These are phyloP conservation scores for Isurus oxyrinchus DNA, from an alignment of 2,113 vertebrate species.

Conservation along the genomic window DNA sequence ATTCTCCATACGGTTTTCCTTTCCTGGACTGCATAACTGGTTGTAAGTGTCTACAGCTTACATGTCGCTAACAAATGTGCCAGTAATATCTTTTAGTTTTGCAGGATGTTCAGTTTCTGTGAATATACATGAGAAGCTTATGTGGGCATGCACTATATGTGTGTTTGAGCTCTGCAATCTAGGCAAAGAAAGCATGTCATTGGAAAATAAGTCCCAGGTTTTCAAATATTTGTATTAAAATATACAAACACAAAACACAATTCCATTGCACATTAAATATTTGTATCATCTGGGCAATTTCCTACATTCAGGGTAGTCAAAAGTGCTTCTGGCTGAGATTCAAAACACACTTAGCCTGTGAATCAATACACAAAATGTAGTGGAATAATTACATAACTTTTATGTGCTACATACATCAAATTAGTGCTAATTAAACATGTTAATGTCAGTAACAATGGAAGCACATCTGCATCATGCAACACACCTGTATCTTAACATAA, in stretches of 20 bases:
- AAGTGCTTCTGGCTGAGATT: constrained; percentile 22
- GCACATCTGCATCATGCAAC: constrained; percentile 27
- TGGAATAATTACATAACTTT: constrained; percentile 31
- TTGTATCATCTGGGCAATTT: constrained; percentile 15
- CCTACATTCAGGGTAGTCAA: constrained; percentile 3
- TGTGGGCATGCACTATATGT: neutral
- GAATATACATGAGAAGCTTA: neutral
- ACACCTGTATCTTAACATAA: constrained; percentile 19
- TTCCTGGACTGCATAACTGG: neutral
- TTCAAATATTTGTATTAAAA: neutral
- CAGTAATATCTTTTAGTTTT: neutral
- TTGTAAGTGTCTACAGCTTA: neutral
- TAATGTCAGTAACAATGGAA: constrained; percentile 8
- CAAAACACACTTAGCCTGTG: constrained; percentile 18
- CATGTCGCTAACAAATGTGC: neutral
- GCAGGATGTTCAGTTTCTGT: neutral
- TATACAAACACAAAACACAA: neutral
- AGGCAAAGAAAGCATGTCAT: neutral
- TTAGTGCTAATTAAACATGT: constrained; percentile 34
- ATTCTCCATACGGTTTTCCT: neutral
- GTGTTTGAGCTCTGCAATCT: neutral
- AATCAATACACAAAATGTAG: constrained; percentile 9
- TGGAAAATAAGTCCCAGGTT: constrained; percentile 9
- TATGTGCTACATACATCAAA: constrained; percentile 20
- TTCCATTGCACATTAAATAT: constrained; percentile 22